phyloP scores from a whole-genome alignment of 2,888 invertebrate genomes.

The Lepidochrysops patricia region DNA sequence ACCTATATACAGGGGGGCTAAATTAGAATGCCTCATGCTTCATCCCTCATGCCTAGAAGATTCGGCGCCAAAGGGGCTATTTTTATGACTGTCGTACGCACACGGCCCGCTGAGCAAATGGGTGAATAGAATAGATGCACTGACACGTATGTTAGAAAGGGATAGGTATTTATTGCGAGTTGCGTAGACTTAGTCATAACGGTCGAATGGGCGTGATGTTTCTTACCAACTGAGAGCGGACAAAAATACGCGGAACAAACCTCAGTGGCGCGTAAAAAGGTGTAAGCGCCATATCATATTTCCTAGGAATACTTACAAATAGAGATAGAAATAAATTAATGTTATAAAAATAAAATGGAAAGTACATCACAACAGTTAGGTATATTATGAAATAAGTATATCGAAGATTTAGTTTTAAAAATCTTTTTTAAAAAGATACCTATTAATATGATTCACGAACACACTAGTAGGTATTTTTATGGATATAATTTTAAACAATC shows the following conservation, averaged over 20 bases:
- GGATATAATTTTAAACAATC: too few relatives aligned
- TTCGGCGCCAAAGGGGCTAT: slow-evolving; percentile 73
- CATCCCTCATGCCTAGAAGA: slow-evolving; percentile 51
- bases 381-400: too few relatives aligned
- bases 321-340: not conserved
- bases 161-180: slow-evolving; percentile 62
- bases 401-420: too few relatives aligned
- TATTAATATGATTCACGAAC: too few relatives aligned
- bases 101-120: slow-evolving; percentile 70
- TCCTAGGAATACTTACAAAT: not conserved
- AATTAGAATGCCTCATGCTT: slow-evolving; percentile 55
- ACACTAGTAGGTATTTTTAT: too few relatives aligned
- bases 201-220: slow-evolving; percentile 75
- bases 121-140: slow-evolving; percentile 52
- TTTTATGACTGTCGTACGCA: slow-evolving; percentile 74
- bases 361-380: too few relatives aligned
- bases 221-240: slow-evolving; percentile 72
- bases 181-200: slow-evolving; percentile 69
- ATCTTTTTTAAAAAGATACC: too few relatives aligned
- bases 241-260: slow-evolving; percentile 74
- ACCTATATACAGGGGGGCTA: slow-evolving; percentile 56
- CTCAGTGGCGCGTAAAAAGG: slow-evolving; percentile 48
- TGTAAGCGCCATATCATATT: slow-evolving; percentile 38
- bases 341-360: not conserved
- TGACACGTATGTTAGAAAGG: slow-evolving; percentile 60